phyloP scores from a whole-genome alignment of 2,113 vertebrate genomes.

The Scopus umbretta region DNA sequence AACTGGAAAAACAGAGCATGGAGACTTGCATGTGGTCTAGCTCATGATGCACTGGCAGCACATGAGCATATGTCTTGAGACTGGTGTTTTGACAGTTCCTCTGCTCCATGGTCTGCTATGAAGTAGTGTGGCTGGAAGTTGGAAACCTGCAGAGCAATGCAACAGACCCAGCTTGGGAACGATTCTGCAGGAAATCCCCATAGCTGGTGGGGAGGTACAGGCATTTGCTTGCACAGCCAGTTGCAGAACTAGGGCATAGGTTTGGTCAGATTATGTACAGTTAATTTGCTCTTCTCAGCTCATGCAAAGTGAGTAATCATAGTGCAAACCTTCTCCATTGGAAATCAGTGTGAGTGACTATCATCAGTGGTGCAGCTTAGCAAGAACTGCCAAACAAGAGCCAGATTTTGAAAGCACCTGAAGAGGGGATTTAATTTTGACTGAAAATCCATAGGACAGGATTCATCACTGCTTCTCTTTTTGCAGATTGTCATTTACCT shows the following conservation, averaged over 20 bases:
- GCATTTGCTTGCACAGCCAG: neutral
- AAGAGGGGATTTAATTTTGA: neutral
- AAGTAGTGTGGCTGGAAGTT: neutral
- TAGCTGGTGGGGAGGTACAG: neutral
- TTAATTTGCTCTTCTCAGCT: neutral
- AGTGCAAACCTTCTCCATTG: neutral
- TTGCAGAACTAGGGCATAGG: neutral
- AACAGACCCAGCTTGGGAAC: neutral
- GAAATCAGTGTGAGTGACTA: neutral
- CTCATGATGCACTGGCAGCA: neutral
- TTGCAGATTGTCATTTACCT: neutral
- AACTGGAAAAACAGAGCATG: neutral
- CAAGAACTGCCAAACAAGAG: neutral
- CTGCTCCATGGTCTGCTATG: rapidly evolving
- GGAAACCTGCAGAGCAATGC: neutral
- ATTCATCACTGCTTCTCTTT: neutral
- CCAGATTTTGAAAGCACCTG: neutral
- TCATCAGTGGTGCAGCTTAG: neutral
- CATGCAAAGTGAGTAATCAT: neutral
- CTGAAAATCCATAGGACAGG: neutral
- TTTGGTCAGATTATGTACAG: neutral
- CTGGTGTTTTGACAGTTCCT: neutral
- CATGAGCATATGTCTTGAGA: neutral
- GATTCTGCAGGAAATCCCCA: neutral
- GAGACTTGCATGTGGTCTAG: neutral